Evolutionary conservation across 1,140 invertebrate genomes (phyloP).

Genomic region (Pantala flavescens): DNA sequence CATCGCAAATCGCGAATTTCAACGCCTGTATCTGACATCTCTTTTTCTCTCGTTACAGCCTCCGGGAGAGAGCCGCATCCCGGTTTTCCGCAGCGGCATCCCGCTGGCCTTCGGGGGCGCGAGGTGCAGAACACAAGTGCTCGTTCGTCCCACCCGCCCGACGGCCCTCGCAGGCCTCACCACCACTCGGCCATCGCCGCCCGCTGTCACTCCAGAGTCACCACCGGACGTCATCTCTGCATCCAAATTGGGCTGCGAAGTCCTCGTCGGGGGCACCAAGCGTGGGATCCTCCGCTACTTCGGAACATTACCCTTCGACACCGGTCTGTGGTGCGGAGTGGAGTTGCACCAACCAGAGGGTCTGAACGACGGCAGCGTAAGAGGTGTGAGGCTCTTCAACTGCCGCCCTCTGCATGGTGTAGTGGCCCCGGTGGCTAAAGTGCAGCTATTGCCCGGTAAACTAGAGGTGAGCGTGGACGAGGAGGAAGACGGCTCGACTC

Average conservation of each 20-base stretch:
- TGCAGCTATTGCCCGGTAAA: not conserved
- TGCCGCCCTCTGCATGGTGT: slow-evolving; percentile 39
- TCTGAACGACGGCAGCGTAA: slow-evolving; percentile 50
- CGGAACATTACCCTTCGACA: slow-evolving; percentile 44
- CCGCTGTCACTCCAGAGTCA: slow-evolving; percentile 15
- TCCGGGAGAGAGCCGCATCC: slow-evolving; percentile 32
- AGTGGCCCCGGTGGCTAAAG: slow-evolving; percentile 38
- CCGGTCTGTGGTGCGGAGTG: slow-evolving; percentile 51
- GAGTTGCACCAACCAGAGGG: slow-evolving; percentile 46
- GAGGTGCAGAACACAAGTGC: slow-evolving; percentile 12
- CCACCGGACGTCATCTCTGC: slow-evolving; percentile 19
- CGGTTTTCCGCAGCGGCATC: slow-evolving; percentile 24
- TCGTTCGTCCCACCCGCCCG: slow-evolving; percentile 19
- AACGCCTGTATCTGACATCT: no score
- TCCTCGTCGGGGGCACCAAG: slow-evolving; percentile 40
- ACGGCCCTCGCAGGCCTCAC: slow-evolving; percentile 19
- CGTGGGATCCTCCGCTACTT: slow-evolving; percentile 45
- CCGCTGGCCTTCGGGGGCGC: not conserved
- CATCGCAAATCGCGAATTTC: no score
- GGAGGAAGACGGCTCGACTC: not conserved
- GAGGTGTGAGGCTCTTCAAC: slow-evolving; percentile 43
- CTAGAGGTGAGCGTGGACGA: not conserved
- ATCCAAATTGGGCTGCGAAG: slow-evolving; percentile 39
- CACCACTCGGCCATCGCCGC: slow-evolving; percentile 20
- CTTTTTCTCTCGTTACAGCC: slow-evolving; percentile 26